Base-by-base conservation (phyloP, 2,888 invertebrate genomes). In the Lymantria dispar region DNA sequence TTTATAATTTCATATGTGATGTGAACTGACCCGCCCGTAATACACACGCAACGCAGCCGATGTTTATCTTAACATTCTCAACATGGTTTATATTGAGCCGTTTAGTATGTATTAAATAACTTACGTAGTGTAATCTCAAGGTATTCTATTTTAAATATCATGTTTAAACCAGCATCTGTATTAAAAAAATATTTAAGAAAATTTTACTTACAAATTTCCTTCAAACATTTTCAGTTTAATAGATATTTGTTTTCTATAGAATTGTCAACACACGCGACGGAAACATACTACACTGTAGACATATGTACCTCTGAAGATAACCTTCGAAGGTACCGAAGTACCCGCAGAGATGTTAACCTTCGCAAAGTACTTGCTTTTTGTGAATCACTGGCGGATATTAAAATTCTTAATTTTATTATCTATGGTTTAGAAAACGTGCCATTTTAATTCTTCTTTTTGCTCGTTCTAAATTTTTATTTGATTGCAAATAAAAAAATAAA, bases 111-210 rank as follows among this genome's bases (percentile, higher is more conserved):
- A 59, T 61, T 48, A 50, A 55, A 57, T 59, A 63, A 65, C 56
- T 56, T 58, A 44, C 45, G 52, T 48, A 58, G 48, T 40, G 51
- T 57, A 50, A 56, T 59, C 44, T 40, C 65, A 65, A 65, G 63
- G 65, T 56, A 62, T 65, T 65, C 65, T 65, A 65, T 63, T 65
- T 62, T 48, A 44, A 58, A 54, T 47, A 39, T 56, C 55, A 52
- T 65, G 50, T 63, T 56, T 61, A 54, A 63, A 63, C 54, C 55
- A 33, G 43, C 43, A 44, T 43, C 39, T 46, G 49, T 14, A 37
- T 49, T 9, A 39, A 46, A 43, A 22, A 22, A 5, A n/a, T 5
- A 3, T 22, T 22, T 3, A 22, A 22, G 22, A 22, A 3, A 5
- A 22, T 22, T 22, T 5, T 22, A 3, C 22, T 22, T 22, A 22